phyloP scores from a whole-genome alignment of 2,888 invertebrate species.

The Trichacis sp. region DNA sequence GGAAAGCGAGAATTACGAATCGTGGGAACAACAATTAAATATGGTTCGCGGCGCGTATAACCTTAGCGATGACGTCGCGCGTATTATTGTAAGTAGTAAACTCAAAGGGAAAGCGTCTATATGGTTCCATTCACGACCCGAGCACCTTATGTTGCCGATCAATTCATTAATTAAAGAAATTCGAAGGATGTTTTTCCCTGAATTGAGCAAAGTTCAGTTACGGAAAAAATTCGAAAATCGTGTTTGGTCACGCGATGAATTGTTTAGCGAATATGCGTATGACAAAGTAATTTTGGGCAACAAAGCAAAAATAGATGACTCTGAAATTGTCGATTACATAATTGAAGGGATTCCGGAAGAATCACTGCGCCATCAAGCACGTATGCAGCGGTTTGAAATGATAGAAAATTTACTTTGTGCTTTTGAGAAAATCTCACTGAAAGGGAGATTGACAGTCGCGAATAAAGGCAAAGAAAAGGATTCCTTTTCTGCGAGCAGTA shows the following conservation, averaged over 20 bases:
- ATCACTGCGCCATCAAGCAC: slow-evolving; percentile 24
- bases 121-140: slow-evolving; percentile 34
- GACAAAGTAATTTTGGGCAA: slow-evolving; percentile 35
- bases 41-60: slow-evolving; percentile 14
- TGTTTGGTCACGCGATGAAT: slow-evolving; percentile 19
- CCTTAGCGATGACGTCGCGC: slow-evolving; percentile 16
- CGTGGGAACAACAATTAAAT: slow-evolving; percentile 19
- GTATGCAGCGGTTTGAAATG: slow-evolving; percentile 19
- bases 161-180: slow-evolving; percentile 21
- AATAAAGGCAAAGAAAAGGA: no score
- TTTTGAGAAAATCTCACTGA: slow-evolving; percentile 27
- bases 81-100: slow-evolving; percentile 19
- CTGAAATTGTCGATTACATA: slow-evolving; percentile 32
- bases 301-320: slow-evolving; percentile 22
- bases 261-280: slow-evolving; percentile 32
- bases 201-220: slow-evolving; percentile 11
- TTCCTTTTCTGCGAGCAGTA: no score
- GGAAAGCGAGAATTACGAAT: slow-evolving; percentile 9
- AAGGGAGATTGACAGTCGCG: no score
- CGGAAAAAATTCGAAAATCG: slow-evolving; percentile 24
- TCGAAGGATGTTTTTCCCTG: slow-evolving; percentile 24
- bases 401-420: slow-evolving; percentile 21
- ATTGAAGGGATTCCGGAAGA: slow-evolving; percentile 35
- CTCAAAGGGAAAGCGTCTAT: slow-evolving; percentile 28
- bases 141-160: slow-evolving; percentile 14